Evolutionary conservation across 2,888 invertebrate genomes (phyloP), one percentile per base, ranked within the genome.

Genomic region (Fragum sueziense): DNA sequence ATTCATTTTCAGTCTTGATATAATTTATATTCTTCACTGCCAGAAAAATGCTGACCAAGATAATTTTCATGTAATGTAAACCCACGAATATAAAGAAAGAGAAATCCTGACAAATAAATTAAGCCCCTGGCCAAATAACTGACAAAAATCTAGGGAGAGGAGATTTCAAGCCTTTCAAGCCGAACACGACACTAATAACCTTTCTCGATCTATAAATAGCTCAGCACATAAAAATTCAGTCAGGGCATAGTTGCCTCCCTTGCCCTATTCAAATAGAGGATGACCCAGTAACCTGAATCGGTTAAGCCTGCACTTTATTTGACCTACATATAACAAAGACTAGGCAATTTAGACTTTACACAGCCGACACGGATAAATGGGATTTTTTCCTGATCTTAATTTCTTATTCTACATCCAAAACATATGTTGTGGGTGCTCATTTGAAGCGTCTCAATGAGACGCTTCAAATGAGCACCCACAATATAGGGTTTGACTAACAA

Each of bases 311-410:
- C 52, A 77, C 77, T 77, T 72, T 65, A 73, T 41, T 41, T 76
- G 82, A 84, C 84, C 77, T 51, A 84, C 51, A 75, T 82, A 73
- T 52, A 76, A 82, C 82, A 82, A 82, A 76, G 79, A 65, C 37
- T 11, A 25, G 65, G 65, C 65, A 65, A 65, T 17, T 34, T 41
- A 22, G 9, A 34, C 57, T 41, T 65, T 65, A 65, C 65, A 65
- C 65, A 65, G n/a, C n/a, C n/a, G n/a, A n/a, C n/a, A n/a, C n/a
- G n/a, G n/a, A n/a, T n/a, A n/a, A n/a, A n/a, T n/a, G n/a, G n/a
- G n/a, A n/a, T n/a, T n/a, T n/a, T n/a, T n/a, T n/a, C n/a, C n/a
- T n/a, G n/a, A n/a, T n/a, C n/a, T n/a, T n/a, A n/a, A n/a, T n/a
- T n/a, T n/a, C n/a, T n/a, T n/a, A n/a, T n/a, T n/a, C n/a, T n/a